Conservation (phyloP, 2,113 vertebrate genomes). For the Gymnobelideus leadbeateri region DNA sequence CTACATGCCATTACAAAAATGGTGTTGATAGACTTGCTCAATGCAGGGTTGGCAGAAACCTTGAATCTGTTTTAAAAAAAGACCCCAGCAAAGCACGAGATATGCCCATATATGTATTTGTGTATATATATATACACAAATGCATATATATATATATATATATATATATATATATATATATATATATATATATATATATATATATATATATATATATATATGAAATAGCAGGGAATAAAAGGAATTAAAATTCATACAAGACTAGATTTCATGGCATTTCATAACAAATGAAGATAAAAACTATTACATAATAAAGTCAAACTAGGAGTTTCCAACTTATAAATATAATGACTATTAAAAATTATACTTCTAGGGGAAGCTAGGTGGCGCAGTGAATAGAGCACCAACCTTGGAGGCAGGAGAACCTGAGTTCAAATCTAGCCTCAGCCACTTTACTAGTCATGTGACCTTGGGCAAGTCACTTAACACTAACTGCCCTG, state of each 20-base stretch:
- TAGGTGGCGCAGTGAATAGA: too few relatives aligned
- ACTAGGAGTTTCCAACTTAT: not conserved
- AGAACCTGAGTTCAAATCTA: too few relatives aligned
- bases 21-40: not conserved
- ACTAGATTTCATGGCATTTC: not conserved
- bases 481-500: too few relatives aligned
- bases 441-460: too few relatives aligned
- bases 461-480: too few relatives aligned
- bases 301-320: not conserved
- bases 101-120: not conserved
- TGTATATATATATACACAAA: too few relatives aligned
- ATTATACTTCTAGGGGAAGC: too few relatives aligned
- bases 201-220: too few relatives aligned
- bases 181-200: not conserved
- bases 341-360: too few relatives aligned
- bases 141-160: too few relatives aligned
- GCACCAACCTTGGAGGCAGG: too few relatives aligned
- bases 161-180: too few relatives aligned
- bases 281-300: not conserved
- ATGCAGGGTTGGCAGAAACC: not conserved
- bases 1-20: not conserved
- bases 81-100: not conserved
- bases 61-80: not conserved
- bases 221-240: not conserved
- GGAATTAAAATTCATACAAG: not conserved